Evolutionary conservation across 2,888 invertebrate genomes (phyloP), one percentile per base, ranked within the genome.

Genomic region (Nomada goodeniana): DNA sequence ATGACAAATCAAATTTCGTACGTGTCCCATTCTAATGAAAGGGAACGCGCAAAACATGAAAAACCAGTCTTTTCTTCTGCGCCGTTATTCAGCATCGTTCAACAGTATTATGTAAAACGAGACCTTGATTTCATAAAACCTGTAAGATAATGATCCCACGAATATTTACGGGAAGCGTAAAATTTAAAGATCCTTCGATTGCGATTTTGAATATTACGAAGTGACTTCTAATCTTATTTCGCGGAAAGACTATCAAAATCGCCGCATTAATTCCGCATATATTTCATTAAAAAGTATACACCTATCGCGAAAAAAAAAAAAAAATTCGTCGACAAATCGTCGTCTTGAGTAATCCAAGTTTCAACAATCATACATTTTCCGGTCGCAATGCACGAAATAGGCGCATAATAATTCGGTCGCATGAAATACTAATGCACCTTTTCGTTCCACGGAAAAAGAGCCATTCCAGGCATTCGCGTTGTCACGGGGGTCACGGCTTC

Each of bases 71-170:
- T 18, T 13, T 15, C 65, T 42, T 11, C 36, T n/a, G 44, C 26
- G 36, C 55, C 47, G 69, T 73, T 61, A 68, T 69, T 86, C 76
- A 76, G 73, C 80, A 85, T 88, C 85, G 85, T 82, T 81, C 82
- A 75, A 71, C 78, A 75, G 60, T 76, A 83, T 86, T 85, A 85
- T 76, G 82, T 78, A 82, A 81, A 88, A 86, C 80, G 77, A 82
- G 85, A 82, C 88, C 87, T 90, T 90, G 90, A 86, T 89, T 88
- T 87, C 86, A 89, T 90, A 86, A 91, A 91, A 88, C 89, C 86
- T 75, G 82, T 87, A 88, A 83, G 90, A 90, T 89, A 86, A 76
- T 75, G 83, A 79, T 79, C 78, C 53, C 50, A 76, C 76, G 67
- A 70, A 50, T 47, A 42, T 83, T 87, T 83, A 83, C 80, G 65